Conservation (phyloP, 2,888 invertebrate genomes). For the Pocota personata region DNA sequence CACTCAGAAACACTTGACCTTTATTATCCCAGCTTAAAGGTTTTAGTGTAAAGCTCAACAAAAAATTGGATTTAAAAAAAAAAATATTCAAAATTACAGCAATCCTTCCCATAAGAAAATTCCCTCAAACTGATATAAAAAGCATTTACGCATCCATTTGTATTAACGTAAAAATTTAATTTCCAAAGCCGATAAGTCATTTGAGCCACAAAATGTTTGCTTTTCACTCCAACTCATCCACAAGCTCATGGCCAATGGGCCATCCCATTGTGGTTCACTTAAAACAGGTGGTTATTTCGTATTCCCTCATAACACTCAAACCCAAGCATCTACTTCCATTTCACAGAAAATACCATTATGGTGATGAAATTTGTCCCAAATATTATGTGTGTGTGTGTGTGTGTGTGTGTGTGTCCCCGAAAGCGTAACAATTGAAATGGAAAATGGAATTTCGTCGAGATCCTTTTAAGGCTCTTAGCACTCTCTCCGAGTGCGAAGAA, state of each 20-base stretch:
- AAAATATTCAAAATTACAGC: not conserved
- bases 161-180: slow-evolving; percentile 11
- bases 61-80: not conserved
- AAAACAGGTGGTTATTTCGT: slow-evolving; percentile 15
- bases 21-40: not conserved
- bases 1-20: not conserved
- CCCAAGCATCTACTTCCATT: not conserved
- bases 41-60: not conserved
- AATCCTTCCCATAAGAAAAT: not conserved
- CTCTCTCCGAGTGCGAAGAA: not conserved
- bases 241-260: not conserved
- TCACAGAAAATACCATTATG: not conserved
- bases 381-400: not conserved
- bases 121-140: not conserved
- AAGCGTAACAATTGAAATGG: slow-evolving; percentile 14
- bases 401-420: no score
- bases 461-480: not conserved
- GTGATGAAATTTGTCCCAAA: slow-evolving; percentile 3
- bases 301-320: slow-evolving; percentile 4
- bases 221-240: not conserved
- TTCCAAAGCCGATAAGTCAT: slow-evolving; percentile 10
- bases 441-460: slow-evolving; percentile 3
- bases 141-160: not conserved
- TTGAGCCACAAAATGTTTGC: not conserved
- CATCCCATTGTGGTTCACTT: not conserved